Base-by-base conservation (phyloP, 2,888 invertebrate species). In the Drosophila meridiana region DNA sequence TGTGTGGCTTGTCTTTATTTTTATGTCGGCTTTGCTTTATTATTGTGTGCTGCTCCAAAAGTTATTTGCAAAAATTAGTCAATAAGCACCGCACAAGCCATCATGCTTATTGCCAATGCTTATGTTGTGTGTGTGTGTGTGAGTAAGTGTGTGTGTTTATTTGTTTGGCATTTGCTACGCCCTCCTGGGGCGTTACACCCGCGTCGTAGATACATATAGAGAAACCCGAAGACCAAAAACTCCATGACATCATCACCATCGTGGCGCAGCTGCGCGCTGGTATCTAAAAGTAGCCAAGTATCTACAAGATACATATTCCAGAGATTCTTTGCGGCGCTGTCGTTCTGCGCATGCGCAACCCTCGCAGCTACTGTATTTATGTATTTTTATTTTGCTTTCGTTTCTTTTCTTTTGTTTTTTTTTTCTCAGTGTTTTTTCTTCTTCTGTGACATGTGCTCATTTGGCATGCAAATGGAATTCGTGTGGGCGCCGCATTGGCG, bases 61-160 rank as follows among this genome's bases (percentile, higher is more conserved):
- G 83, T 77, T 82, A 78, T 90, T 85, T 87, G 87, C 87, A 78
- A 90, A 91, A 91, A 91, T 90, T 90, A 89, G 88, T 81, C 83
- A 86, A 80, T 78, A 80, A 78, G 69, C 73, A 68, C 74, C 63
- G 50, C 59, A 59, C 64, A 34, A 64, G 26, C 14, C 42, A 20
- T 40, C 13, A 26, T 13, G 52, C 73, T 70, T 73, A 71, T 82
- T 80, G 83, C 78, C 80, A 75, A 76, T 80, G 69, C 85, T 83
- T 80, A 75, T 76, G 67, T 43, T 74, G 73, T 69, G 34, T 50
- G 9, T 20, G 30, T 65, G 38, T 66, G 20, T 50, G 34, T 63
- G 50, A 55, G 58, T 68, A 28, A 63, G 69, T 53, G 64, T 71
- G 57, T 71, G 56, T 72, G 48, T 70, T 53, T 70, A 56, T 68